Evolutionary conservation across 1,140 invertebrate genomes (phyloP), one percentile per base, ranked within the genome.

Genomic region (Ostrea denselamellosa): DNA sequence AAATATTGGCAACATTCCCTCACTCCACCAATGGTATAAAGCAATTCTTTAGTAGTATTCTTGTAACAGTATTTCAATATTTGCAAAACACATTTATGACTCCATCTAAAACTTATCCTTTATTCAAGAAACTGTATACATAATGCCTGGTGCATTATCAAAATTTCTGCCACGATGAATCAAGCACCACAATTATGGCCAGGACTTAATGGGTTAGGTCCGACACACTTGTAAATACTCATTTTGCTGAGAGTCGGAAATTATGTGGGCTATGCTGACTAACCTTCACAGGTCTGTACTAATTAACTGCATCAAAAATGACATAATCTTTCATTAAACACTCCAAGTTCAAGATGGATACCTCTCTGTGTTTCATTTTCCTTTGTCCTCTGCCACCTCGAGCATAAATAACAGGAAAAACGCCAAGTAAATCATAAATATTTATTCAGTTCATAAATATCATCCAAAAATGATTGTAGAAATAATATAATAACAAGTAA

Each of bases 391-490:
- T 71, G 22, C 65, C 22, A 71, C 56, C 68, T 71, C 22, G 12
- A 12, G 8, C 68, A 71, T 25, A 71, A 44, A 44, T 71, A 14
- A 71, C 14, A 71, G 28, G 7, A 71, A 14, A 34, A 71, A 25
- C 0, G 8, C 17, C 8, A 71, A 5, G 22, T 71, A 62, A 28
- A 14, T 28, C 25, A 71, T 71, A 34, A 71, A 71, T 25, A 71
- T 71, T 71, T 71, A 71, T 71, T 71, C 28, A 71, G 12, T 71
- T 71, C 25, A 71, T 34, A 71, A 12, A 71, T 22, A 34, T 71
- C 68, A 44, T 71, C 28, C 28, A 71, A 71, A 71, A 71, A 71
- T 71, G 68, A 71, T 71, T 71, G 68, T 71, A 71, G 68, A 34
- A 71, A 14, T 71, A 5, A 28, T 34, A 71, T 34, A 71, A 34